Evolutionary conservation across 2,888 invertebrate species (phyloP).

Genomic region (Thyatira batis): DNA sequence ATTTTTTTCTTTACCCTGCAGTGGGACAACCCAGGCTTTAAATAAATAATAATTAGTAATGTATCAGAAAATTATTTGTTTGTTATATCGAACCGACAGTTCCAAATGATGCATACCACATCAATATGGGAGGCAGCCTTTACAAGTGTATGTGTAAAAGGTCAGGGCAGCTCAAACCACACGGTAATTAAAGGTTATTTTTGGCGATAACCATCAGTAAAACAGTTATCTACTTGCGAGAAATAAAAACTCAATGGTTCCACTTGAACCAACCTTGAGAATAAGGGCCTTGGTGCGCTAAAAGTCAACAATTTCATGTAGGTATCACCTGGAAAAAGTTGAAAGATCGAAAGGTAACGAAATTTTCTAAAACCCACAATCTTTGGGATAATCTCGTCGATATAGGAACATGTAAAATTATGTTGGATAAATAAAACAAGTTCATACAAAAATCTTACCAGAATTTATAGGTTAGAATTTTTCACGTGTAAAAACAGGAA

Average conservation of each 20-base stretch:
- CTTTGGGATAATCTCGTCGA: background rate
- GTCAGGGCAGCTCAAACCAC: slow-evolving; percentile 78
- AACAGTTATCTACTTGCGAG: slow-evolving; percentile 75
- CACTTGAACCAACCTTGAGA: slow-evolving; percentile 62
- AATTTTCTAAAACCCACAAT: background rate
- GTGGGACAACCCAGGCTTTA: no score
- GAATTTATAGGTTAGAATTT: background rate
- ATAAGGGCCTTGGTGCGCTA: slow-evolving; percentile 58
- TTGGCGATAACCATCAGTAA: slow-evolving; percentile 80
- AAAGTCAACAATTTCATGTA: slow-evolving; percentile 62
- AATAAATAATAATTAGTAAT: slow-evolving; percentile 4
- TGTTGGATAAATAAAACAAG: no score
- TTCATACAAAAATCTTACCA: no score
- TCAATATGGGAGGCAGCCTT: slow-evolving; percentile 44
- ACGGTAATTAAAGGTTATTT: slow-evolving; percentile 82
- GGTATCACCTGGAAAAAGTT: slow-evolving; percentile 32
- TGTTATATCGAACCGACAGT: no score
- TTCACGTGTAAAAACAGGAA: background rate
- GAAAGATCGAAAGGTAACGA: slow-evolving; percentile 27
- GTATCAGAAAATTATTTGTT: slow-evolving; percentile 13
- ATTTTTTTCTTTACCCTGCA: background rate
- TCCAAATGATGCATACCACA: slow-evolving; percentile 55
- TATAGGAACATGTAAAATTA: no score
- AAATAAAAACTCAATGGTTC: slow-evolving; percentile 73
- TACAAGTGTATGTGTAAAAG: slow-evolving; percentile 70